Percentiles rank a stretch among this genome's conserved stretches.
These are phyloP conservation scores for Mionectes macconnelli DNA, from an alignment of 2,113 vertebrate genomes.

Conservation along the genomic window DNA sequence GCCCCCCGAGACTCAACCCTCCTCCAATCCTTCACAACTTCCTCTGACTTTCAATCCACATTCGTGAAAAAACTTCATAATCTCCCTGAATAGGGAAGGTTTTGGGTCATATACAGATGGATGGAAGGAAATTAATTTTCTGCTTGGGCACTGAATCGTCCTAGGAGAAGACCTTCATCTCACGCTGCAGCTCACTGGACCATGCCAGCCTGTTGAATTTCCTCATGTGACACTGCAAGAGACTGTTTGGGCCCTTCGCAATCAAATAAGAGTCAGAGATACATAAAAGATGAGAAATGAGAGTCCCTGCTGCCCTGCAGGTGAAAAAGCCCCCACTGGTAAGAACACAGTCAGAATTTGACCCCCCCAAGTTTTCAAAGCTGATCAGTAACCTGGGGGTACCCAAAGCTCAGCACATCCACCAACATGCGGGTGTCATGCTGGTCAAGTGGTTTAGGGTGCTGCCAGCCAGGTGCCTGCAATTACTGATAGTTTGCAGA, in stretches of 20 bases:
- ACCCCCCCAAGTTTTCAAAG: rapidly evolving
- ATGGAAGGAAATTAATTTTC: constrained; percentile 62
- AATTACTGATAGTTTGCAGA: neutral
- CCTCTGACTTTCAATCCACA: constrained; percentile 20
- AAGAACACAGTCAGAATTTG: neutral
- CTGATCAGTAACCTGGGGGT: neutral
- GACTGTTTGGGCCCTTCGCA: neutral
- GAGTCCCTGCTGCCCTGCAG: neutral
- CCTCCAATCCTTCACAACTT: constrained; percentile 1
- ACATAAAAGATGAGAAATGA: neutral
- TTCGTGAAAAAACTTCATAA: neutral
- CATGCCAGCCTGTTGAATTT: constrained; percentile 48
- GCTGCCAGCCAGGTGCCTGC: neutral
- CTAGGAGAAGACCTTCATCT: constrained; percentile 61
- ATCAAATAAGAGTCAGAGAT: constrained; percentile 7
- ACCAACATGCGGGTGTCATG: neutral
- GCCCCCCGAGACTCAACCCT: neutral
- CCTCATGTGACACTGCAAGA: neutral
- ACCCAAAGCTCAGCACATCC: neutral
- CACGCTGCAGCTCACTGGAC: neutral
- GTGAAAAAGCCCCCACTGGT: rapidly evolving
- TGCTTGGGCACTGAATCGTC: constrained; percentile 55
- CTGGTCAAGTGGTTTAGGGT: neutral
- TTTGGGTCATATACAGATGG: constrained; percentile 56
- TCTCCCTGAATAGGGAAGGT: neutral